Percentiles rank a stretch among this genome's conserved stretches.
Evolutionary conservation across 2,888 invertebrate species (phyloP).

Genomic region (Orchesellides sinensis): DNA sequence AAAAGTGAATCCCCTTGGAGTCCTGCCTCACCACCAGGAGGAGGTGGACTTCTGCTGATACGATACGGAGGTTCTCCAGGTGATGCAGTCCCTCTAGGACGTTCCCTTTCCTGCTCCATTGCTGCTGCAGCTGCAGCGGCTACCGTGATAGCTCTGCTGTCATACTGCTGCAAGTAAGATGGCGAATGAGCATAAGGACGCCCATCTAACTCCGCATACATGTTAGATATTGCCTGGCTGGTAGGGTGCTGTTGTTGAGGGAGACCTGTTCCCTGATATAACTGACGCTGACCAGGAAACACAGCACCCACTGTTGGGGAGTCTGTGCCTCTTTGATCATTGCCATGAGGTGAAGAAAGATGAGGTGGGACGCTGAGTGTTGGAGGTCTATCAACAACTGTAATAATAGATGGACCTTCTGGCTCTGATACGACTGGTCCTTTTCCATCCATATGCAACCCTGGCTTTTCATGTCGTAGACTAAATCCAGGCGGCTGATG

Average conservation of each 20-base stretch:
- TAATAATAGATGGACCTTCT: slow-evolving; percentile 38
- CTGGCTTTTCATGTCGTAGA: slow-evolving; percentile 48
- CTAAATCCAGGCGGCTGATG: slow-evolving; percentile 58
- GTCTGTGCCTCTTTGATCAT: slow-evolving; percentile 78
- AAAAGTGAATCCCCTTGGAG: slow-evolving; percentile 90
- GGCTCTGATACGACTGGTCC: slow-evolving; percentile 11
- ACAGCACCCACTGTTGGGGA: slow-evolving; percentile 80
- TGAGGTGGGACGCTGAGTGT: slow-evolving; percentile 68
- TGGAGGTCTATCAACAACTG: slow-evolving; percentile 54
- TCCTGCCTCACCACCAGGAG: slow-evolving; percentile 42
- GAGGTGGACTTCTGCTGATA: slow-evolving; percentile 77
- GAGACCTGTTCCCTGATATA: slow-evolving; percentile 73
- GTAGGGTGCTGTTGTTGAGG: slow-evolving; percentile 68
- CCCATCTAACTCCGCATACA: slow-evolving; percentile 68
- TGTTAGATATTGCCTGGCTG: slow-evolving; percentile 72
- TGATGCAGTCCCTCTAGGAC: slow-evolving; percentile 61
- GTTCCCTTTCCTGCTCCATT: slow-evolving; percentile 59
- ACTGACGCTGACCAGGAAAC: slow-evolving; percentile 76
- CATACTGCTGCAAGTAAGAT: slow-evolving; percentile 42
- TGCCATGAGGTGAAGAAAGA: slow-evolving; percentile 71
- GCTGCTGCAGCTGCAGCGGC: slow-evolving; percentile 64
- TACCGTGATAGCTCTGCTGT: slow-evolving; percentile 44
- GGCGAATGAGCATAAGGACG: slow-evolving; percentile 62
- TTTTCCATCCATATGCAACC: slow-evolving; percentile 51
- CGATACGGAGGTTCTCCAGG: slow-evolving; percentile 39